These are phyloP conservation scores for Poeciliopsis retropinna DNA, from an alignment of 2,113 vertebrate species.

Conservation along the genomic window DNA sequence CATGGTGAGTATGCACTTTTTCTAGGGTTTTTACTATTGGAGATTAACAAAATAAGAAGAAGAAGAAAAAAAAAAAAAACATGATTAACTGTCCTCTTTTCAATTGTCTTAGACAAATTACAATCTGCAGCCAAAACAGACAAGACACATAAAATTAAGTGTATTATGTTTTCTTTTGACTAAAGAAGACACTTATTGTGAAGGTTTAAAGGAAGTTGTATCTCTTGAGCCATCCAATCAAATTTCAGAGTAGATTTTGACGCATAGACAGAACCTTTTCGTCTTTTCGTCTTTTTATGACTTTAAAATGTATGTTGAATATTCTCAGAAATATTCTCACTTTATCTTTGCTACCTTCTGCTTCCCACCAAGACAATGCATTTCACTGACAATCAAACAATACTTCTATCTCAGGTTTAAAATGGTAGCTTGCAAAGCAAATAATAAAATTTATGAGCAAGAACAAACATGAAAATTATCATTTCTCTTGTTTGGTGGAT, in stretches of 20 bases:
- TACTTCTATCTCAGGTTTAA: neutral
- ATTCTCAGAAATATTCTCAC: neutral
- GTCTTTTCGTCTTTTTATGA: neutral
- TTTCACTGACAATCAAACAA: neutral
- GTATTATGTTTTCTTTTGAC: too few relatives aligned
- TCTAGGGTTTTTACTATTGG: neutral
- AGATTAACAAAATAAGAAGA: neutral
- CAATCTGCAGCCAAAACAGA: too few relatives aligned
- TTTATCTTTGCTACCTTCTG: neutral
- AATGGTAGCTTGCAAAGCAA: too few relatives aligned
- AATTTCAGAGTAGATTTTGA: neutral
- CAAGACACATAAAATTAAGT: too few relatives aligned
- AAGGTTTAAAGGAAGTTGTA: too few relatives aligned
- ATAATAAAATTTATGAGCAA: neutral
- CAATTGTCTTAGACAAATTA: neutral
- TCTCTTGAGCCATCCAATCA: neutral
- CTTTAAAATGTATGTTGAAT: neutral
- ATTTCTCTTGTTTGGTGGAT: too few relatives aligned
- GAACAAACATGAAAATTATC: too few relatives aligned
- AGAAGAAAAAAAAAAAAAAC: neutral
- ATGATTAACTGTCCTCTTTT: too few relatives aligned
- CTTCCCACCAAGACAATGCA: neutral
- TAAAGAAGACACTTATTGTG: too few relatives aligned
- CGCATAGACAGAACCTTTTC: neutral
- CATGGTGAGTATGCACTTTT: constrained; percentile 87